phyloP scores from a whole-genome alignment of 1,140 invertebrate species.

The Macrosteles quadrilineatus region DNA sequence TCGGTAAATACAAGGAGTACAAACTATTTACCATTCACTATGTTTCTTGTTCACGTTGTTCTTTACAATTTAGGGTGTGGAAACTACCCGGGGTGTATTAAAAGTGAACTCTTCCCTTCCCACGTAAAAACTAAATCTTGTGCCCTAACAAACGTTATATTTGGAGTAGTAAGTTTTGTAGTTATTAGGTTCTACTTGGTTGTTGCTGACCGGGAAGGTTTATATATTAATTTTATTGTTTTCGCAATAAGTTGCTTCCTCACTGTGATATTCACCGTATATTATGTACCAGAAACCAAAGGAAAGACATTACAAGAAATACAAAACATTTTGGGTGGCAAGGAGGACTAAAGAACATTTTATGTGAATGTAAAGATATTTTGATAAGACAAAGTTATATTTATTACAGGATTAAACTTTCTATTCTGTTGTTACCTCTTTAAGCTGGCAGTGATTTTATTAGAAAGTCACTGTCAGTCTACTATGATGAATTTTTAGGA shows the following conservation, averaged over 20 bases:
- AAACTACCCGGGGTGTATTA: not conserved
- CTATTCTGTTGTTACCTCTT: no score
- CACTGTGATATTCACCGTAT: conserved; percentile 63
- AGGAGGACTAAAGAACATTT: no score
- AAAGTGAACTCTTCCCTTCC: conserved; percentile 14
- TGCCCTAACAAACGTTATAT: conserved; percentile 11
- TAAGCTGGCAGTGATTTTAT: no score
- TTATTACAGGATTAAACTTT: no score
- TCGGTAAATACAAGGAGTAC: conserved; percentile 46
- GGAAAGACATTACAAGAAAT: conserved; percentile 75
- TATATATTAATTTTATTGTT: conserved; percentile 73
- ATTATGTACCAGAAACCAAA: conserved; percentile 64
- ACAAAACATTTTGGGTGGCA: no score
- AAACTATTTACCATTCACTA: conserved; percentile 39
- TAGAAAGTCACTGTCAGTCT: no score
- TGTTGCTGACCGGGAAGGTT: conserved; percentile 60
- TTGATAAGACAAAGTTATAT: no score
- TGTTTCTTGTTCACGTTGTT: not conserved
- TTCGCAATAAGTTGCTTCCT: conserved; percentile 69
- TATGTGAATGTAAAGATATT: no score
- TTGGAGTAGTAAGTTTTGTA: conserved; percentile 52
- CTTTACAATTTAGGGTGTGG: conserved; percentile 15
- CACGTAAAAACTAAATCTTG: conserved; percentile 21
- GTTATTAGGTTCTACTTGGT: conserved; percentile 74
- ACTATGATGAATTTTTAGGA: no score